phyloP scores from a whole-genome alignment of 2,113 vertebrate genomes.

The Apus apus region DNA sequence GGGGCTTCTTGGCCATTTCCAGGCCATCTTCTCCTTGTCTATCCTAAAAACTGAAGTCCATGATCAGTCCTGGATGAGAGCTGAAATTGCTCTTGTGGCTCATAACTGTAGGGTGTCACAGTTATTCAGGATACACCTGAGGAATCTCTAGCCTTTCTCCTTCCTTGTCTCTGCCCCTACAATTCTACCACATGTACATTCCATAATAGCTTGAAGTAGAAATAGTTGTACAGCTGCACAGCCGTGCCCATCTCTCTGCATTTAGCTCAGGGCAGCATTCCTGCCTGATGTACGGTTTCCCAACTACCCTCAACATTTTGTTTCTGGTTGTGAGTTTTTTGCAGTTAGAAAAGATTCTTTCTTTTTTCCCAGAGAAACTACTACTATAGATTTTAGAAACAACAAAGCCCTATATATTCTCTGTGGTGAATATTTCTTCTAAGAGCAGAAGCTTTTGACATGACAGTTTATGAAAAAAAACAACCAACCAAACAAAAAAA shows the following conservation, averaged over 20 bases:
- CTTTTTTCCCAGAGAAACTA: background rate
- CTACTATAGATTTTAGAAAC: background rate
- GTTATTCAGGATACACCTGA: background rate
- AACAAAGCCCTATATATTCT: background rate
- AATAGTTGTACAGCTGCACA: background rate
- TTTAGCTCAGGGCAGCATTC: background rate
- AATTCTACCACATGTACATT: background rate
- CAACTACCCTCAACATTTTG: background rate
- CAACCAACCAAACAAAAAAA: background rate
- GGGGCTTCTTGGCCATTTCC: background rate
- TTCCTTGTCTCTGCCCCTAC: background rate
- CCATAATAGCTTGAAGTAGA: background rate
- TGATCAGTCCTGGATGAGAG: background rate
- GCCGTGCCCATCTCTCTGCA: background rate
- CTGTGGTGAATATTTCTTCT: background rate
- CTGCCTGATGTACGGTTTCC: background rate
- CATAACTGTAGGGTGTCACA: background rate
- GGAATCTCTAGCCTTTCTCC: background rate
- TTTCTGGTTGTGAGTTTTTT: background rate
- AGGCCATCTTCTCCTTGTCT: background rate
- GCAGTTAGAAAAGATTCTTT: background rate
- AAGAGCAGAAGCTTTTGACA: constrained; percentile 1
- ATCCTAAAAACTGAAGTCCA: background rate
- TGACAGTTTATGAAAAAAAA: background rate
- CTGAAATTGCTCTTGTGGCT: background rate